Base-by-base conservation (phyloP, 2,113 vertebrate species). In the Eulemur macaco region DNA sequence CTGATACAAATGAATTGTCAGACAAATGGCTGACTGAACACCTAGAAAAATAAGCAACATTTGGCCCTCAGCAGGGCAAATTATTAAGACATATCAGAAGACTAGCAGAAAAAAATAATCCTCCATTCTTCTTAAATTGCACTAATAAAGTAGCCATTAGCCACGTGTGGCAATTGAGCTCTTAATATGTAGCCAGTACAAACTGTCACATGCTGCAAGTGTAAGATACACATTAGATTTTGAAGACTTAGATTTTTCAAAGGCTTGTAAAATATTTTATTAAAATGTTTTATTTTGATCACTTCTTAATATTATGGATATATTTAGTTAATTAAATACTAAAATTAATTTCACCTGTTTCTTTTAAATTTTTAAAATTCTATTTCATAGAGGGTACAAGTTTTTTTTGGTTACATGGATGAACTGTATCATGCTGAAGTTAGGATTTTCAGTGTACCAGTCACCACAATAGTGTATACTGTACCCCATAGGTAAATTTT, bases 101-200 rank as follows among this genome's bases (percentile, higher is more conserved):
- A 25, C 1, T 52, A 27, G 27, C 29, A 63, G 21, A 39, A 34
- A 56, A 60, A 56, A 37, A 42, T 39, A 54, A 47, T 31, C 23
- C 31, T 25, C 14, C 21, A 42, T 64, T 18, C 21, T 31, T 63
- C 10, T 10, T 17, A 37, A 71, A n/a, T 20, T n/a, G 18, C 34
- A 54, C 25, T 18, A 56, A 14, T 37, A 25, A 54, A 42, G 56
- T 42, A 42, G 12, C 25, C 52, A 27, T 25, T 50, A 27, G 13
- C 3, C 29, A 23, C 0, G 4, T 11, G 17, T 54, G 31, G 1
- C 1, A 20, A 8, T 0, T 31, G 63, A 88, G 1, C 3, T 31
- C 27, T 34, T 93, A 52, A 10, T 9, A 29, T 8, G 1, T 25
- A 21, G 17, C 21, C 25, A 21, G 37, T 56, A 8, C 52, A n/a